Evolutionary conservation across 2,113 vertebrate genomes (phyloP).

Genomic region (Actinemys pallida): DNA sequence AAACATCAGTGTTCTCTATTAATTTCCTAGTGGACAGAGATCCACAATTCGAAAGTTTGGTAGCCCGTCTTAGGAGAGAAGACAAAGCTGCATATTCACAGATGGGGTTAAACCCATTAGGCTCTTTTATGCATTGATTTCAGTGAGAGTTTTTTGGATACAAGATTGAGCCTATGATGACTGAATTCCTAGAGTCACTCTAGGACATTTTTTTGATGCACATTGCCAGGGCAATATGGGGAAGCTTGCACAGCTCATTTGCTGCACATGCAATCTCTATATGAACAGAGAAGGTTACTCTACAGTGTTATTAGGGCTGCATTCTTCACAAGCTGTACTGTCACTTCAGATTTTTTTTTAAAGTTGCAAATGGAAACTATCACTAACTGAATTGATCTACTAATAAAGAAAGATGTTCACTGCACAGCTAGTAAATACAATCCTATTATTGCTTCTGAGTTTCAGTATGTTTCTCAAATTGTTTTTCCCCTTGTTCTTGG

Average conservation of each 20-base stretch:
- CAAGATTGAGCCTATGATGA: background rate
- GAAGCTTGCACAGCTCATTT: background rate
- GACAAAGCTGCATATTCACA: background rate
- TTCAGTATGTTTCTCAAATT: background rate
- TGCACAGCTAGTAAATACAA: background rate
- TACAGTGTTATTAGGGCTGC: background rate
- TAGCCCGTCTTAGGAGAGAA: background rate
- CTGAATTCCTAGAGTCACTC: background rate
- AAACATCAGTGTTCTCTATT: background rate
- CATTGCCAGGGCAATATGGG: background rate
- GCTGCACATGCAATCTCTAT: background rate
- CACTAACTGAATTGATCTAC: background rate
- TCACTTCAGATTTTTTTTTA: background rate
- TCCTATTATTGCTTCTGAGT: background rate
- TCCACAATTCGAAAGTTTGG: background rate
- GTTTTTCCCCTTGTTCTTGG: background rate
- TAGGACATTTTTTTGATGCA: background rate
- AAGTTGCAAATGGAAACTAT: background rate
- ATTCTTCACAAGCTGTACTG: background rate
- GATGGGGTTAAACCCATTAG: background rate
- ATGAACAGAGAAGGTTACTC: background rate
- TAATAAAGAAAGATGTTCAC: background rate
- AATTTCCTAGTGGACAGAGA: background rate
- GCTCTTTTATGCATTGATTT: background rate
- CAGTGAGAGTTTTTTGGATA: background rate